Base-by-base conservation (phyloP, 2,113 vertebrate species). In the Pygoscelis adeliae region DNA sequence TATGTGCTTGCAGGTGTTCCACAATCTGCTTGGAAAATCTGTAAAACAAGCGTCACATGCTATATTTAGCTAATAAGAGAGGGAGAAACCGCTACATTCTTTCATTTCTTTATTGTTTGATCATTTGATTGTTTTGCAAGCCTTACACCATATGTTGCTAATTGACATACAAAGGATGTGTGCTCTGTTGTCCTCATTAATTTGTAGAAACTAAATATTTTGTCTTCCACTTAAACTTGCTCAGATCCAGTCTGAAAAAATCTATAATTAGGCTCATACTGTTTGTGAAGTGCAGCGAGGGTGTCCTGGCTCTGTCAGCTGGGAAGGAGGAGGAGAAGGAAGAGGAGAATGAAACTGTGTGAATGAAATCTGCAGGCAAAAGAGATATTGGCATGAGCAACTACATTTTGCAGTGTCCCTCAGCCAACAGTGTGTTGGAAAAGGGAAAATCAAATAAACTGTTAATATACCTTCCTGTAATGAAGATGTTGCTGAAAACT, bases 1-100 rank as follows among this genome's bases (percentile, higher is more conserved):
- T 85, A 62, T 30, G n/a, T 21, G 8, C 38, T 96, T 79, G 80
- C 98, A 98, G 98, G 98, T 98, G 98, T 97, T 97, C 87, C 70
- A 83, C 98, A 98, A 96, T 97, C 97, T 98, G 97, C 95, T 83
- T 58, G 47, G 95, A 87, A 98, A 96, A 91, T 88, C 70, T 79
- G 79, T 87, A 62, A 44, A 62, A 66, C 56, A 94, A 91, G 67
- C 53, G 79, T 87, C 58, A 21, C 12, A 7, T 13, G 32, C 46
- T 76, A 38, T 71, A 94, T 90, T 96, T 92, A 82, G 83, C 29
- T 90, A 58, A 78, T 79, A 34, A 76, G 83, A 81, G 87, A 83
- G 74, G 83, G 49, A 96, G 89, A 27, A 40, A 76, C 77, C 13
- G 47, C 84, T 94, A 81, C 61, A 29, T 91, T 53, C 93, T 93